Conservation (phyloP, 2,888 invertebrate genomes). For the Atethmia centrago region DNA sequence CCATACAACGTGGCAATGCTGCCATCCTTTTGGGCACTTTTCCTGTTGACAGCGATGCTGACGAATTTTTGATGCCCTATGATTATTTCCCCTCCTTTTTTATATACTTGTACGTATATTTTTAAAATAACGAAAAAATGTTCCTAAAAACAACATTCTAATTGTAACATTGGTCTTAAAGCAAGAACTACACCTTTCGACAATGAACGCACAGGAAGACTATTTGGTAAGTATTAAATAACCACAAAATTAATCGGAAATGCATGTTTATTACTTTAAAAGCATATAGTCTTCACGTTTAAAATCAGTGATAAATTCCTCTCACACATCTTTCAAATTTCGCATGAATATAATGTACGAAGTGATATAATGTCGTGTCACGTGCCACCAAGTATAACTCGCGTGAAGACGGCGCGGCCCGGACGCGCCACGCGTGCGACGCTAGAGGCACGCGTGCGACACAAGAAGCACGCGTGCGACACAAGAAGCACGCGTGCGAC, state of each 20-base stretch:
- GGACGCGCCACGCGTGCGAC: not conserved
- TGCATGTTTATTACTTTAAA: slow-evolving; percentile 87
- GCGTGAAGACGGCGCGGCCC: slow-evolving; percentile 22
- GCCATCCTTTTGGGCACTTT: too few relatives aligned
- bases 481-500: not conserved
- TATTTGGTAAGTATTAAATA: slow-evolving; percentile 33
- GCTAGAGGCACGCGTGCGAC: not conserved
- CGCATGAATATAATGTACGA: slow-evolving; percentile 52
- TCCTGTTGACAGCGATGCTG: too few relatives aligned
- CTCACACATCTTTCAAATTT: slow-evolving; percentile 66
- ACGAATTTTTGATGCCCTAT: too few relatives aligned
- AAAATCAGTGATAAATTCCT: slow-evolving; percentile 75
- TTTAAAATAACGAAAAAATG: too few relatives aligned
- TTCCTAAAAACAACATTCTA: too few relatives aligned
- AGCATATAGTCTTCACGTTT: slow-evolving; percentile 84
- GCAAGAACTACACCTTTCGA: too few relatives aligned
- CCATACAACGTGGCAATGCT: too few relatives aligned
- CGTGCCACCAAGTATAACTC: slow-evolving; percentile 22
- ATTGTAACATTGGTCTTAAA: too few relatives aligned
- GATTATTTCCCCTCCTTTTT: too few relatives aligned
- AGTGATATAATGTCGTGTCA: slow-evolving; percentile 36
- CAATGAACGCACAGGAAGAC: not conserved
- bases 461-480: not conserved
- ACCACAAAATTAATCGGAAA: slow-evolving; percentile 76
- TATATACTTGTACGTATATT: too few relatives aligned